Base-by-base conservation (phyloP, 1,140 invertebrate species). In the Pinna nobilis region DNA sequence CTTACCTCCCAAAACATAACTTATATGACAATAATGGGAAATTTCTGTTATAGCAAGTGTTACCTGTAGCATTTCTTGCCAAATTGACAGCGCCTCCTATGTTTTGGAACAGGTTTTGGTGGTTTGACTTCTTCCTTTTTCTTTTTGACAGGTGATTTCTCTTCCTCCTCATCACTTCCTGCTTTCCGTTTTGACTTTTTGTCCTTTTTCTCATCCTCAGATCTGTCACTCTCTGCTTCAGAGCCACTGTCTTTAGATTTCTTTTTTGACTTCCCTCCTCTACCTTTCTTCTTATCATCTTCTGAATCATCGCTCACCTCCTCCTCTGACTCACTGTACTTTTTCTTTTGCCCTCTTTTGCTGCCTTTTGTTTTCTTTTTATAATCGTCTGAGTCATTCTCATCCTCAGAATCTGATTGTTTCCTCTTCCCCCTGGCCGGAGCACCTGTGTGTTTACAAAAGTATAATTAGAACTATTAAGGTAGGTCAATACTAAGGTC, bases 11-110 rank as follows among this genome's bases (percentile, higher is more conserved):
- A n/a, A 82, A 15, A 75, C 74, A 78, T 90, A 92, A 79, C 92
- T 92, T 9, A 82, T 33, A 86, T 93, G 92, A 5, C 90, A 86
- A 86, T 86, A n/a, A n/a, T n/a, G n/a, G n/a, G n/a, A 33, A 66
- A 61, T n/a, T 57, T 25, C 13, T 25, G 11, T 20, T 11, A 39
- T 20, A 39, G 7, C 20, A 39, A 5, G 50, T 18, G n/a, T 71
- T 75, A 87, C 86, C 87, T 87, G 74, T 88, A 88, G 73, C 87
- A 88, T 69, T 86, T 86, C 53, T 83, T 82, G 4, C 87, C 87
- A 83, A 86, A 88, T 68, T 79, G 78, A 74, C 87, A 88, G 32
- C 77, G 77, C 68, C 64, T 77, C 70, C 74, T 72, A 55, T 41
- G 51, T 49, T 74, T 77, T 39, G 23, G 47, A 23, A 41, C 69